phyloP scores from a whole-genome alignment of 2,888 invertebrate genomes.

The Ophion ellenae region DNA sequence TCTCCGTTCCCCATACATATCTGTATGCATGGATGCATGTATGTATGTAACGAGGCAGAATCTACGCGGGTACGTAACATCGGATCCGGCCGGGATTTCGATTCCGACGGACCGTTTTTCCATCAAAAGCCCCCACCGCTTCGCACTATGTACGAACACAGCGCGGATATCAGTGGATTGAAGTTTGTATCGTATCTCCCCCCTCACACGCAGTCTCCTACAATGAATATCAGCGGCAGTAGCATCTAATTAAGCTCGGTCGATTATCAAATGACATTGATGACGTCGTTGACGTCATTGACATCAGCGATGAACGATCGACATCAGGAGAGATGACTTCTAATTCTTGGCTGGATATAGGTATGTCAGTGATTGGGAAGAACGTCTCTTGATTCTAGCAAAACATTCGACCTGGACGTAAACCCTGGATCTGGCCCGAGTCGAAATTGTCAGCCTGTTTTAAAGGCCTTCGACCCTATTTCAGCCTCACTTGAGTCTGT shows the following conservation, averaged over 20 bases:
- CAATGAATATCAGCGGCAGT: background rate
- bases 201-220: conserved; percentile 66
- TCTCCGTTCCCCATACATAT: background rate
- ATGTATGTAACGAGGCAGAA: conserved; percentile 16
- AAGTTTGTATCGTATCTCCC: conserved; percentile 77
- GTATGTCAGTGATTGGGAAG: no score
- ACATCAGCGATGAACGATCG: no score
- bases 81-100: conserved; percentile 54
- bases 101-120: conserved; percentile 67
- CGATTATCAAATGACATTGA: background rate
- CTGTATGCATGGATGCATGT: background rate
- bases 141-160: conserved; percentile 33
- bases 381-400: no score
- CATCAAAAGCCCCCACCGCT: conserved; percentile 64
- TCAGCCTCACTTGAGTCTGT: no score
- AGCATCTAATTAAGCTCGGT: background rate
- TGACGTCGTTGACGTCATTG: background rate
- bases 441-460: no score
- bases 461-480: no score
- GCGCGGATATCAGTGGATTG: conserved; percentile 25
- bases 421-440: no score
- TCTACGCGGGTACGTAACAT: conserved; percentile 32
- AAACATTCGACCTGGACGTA: no score
- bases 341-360: no score
- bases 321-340: no score